These are phyloP conservation scores for Schizopygopsis pylzovi DNA, from an alignment of 2,797 vertebrate genomes.

Conservation along the genomic window DNA sequence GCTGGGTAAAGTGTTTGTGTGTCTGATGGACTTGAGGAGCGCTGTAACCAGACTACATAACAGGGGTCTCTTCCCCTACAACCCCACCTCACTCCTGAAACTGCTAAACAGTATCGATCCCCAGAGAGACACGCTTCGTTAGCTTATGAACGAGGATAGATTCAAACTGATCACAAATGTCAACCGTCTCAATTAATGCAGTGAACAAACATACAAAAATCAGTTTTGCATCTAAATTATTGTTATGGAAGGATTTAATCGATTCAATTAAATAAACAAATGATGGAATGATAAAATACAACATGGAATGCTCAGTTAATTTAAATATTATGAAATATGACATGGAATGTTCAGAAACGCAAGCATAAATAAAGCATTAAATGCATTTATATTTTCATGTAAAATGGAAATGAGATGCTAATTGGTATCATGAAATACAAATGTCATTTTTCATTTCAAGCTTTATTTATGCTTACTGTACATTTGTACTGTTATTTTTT, in stretches of 20 bases:
- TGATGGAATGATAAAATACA: neutral
- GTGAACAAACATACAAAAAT: neutral
- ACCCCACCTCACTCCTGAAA: slow-evolving; percentile 86
- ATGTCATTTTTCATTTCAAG: neutral
- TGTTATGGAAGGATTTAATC: neutral
- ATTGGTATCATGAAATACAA: neutral
- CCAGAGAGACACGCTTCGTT: neutral
- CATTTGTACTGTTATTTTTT: neutral
- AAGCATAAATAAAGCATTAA: neutral
- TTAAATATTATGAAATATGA: neutral
- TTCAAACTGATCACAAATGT: neutral
- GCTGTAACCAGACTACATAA: slow-evolving; percentile 82
- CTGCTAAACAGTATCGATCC: slow-evolving; percentile 77
- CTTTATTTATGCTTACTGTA: neutral
- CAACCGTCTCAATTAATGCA: neutral
- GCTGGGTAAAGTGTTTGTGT: slow-evolving; percentile 67
- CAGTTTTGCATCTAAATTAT: neutral
- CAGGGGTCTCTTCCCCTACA: slow-evolving; percentile 91
- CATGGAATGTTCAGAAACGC: neutral
- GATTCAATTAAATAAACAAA: neutral
- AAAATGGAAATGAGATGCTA: neutral
- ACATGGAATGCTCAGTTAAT: neutral
- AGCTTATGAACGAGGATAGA: neutral
- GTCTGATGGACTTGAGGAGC: slow-evolving; percentile 81
- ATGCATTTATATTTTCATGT: neutral